These are phyloP conservation scores for Hirtodrosophila trivittata DNA, from an alignment of 2,888 invertebrate genomes.

Conservation along the genomic window DNA sequence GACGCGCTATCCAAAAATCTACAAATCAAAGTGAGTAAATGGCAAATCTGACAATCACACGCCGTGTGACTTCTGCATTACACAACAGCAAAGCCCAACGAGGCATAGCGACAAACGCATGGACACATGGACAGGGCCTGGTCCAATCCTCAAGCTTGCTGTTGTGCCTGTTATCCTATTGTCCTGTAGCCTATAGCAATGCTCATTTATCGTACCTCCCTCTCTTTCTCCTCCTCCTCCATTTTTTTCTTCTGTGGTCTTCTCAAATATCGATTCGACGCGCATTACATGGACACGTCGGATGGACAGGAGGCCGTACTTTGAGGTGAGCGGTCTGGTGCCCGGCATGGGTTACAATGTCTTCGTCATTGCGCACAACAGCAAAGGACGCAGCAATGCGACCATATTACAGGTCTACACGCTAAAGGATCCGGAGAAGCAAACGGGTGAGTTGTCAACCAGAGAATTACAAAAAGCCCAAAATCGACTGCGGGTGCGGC, in stretches of 20 bases:
- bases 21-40: slow-evolving; percentile 83
- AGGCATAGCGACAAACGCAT: slow-evolving; percentile 49
- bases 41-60: slow-evolving; percentile 55
- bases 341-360: slow-evolving; percentile 89
- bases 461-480: slow-evolving; percentile 1
- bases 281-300: slow-evolving; percentile 42
- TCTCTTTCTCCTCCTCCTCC: slow-evolving; percentile 10
- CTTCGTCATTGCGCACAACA: slow-evolving; percentile 88
- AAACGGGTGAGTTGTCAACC: slow-evolving; percentile 85
- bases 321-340: slow-evolving; percentile 88
- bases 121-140: slow-evolving; percentile 1
- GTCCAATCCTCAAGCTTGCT: slow-evolving; percentile 3
- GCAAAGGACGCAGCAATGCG: slow-evolving; percentile 89
- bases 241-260: slow-evolving; percentile 46
- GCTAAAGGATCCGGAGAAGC: slow-evolving; percentile 89
- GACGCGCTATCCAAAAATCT: slow-evolving; percentile 83
- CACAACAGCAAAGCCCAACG: slow-evolving; percentile 67
- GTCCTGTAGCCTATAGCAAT: slow-evolving; percentile 17
- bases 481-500: slow-evolving; percentile 10
- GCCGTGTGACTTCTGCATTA: slow-evolving; percentile 73
- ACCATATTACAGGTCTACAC: slow-evolving; percentile 88
- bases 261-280: slow-evolving; percentile 69
- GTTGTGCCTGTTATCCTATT: neutral
- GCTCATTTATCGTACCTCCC: slow-evolving; percentile 58
- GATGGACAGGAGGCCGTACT: slow-evolving; percentile 85